A percentile compares a stretch with the other conserved stretches of the same genome.
These are phyloP conservation scores for Eurosta solidaginis DNA, from an alignment of 1,140 invertebrate genomes.

Conservation along the genomic window DNA sequence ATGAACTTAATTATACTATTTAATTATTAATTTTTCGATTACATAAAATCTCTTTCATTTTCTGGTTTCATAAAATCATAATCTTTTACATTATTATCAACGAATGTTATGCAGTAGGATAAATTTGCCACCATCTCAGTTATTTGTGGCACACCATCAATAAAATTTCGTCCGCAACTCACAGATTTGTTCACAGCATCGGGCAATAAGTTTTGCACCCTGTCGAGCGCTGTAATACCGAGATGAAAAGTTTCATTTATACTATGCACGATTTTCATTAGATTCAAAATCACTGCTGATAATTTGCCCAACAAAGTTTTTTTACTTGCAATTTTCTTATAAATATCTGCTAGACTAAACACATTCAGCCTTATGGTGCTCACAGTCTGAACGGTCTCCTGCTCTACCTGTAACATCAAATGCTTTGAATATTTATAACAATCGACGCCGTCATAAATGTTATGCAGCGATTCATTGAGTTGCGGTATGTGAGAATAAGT, in stretches of 20 bases:
- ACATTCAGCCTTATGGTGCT: constrained; percentile 44
- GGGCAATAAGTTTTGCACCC: constrained; percentile 44
- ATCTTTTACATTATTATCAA: constrained; percentile 37
- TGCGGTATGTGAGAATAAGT: constrained; percentile 51
- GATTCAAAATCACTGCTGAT: constrained; percentile 44
- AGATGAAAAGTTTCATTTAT: constrained; percentile 49
- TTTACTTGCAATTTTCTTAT: constrained; percentile 50
- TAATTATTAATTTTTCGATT: too few relatives aligned
- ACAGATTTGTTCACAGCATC: constrained; percentile 36
- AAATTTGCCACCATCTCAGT: constrained; percentile 46
- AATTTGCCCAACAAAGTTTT: constrained; percentile 48
- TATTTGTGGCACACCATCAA: constrained; percentile 45
- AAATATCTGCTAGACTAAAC: constrained; percentile 42
- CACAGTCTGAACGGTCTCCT: constrained; percentile 48
- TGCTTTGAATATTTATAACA: constrained; percentile 46
- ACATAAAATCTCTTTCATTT: constrained; percentile 37
- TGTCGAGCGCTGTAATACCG: constrained; percentile 44
- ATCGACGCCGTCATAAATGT: constrained; percentile 47
- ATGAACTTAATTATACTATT: too few relatives aligned
- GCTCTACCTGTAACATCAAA: constrained; percentile 41
- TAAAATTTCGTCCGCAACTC: constrained; percentile 41
- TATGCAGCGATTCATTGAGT: constrained; percentile 43
- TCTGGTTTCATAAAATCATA: constrained; percentile 51
- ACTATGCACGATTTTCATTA: constrained; percentile 41
- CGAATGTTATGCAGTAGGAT: constrained; percentile 45